Conservation (phyloP, 2,113 vertebrate genomes). For the Indicator maculatus region DNA sequence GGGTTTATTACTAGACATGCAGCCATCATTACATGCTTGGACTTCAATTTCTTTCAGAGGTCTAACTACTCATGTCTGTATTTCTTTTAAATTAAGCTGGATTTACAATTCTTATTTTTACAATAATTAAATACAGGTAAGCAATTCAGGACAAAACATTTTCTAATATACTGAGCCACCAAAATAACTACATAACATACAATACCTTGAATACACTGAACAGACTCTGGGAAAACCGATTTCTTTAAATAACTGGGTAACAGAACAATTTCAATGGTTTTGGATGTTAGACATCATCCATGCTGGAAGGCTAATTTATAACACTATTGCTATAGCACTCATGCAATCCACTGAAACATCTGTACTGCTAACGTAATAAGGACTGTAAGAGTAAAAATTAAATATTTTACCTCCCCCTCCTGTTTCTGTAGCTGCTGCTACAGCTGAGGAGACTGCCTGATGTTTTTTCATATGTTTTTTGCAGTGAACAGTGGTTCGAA, state of each 20-base stretch:
- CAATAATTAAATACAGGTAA: background rate
- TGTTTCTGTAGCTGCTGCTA: constrained; percentile 69
- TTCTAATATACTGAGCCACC: background rate
- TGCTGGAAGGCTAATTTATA: background rate
- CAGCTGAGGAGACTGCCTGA: constrained; percentile 74
- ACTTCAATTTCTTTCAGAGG: background rate
- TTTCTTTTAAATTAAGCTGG: background rate
- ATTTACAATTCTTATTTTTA: background rate
- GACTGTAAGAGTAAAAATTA: constrained; percentile 35
- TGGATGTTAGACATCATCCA: background rate
- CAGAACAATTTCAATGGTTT: background rate
- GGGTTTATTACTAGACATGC: background rate
- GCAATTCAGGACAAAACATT: background rate
- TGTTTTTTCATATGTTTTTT: constrained; percentile 95
- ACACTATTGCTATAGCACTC: background rate
- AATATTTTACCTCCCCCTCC: constrained; percentile 80
- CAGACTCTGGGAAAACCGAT: background rate
- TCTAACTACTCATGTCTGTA: background rate
- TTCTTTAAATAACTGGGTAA: background rate
- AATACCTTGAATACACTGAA: background rate
- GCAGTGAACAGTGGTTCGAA: constrained; percentile 90
- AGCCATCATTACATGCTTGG: background rate
- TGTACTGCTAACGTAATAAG: background rate
- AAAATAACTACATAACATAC: background rate
- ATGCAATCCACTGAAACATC: constrained; percentile 7